Conservation (phyloP, 2,113 vertebrate genomes). For the Trichechus manatus region DNA sequence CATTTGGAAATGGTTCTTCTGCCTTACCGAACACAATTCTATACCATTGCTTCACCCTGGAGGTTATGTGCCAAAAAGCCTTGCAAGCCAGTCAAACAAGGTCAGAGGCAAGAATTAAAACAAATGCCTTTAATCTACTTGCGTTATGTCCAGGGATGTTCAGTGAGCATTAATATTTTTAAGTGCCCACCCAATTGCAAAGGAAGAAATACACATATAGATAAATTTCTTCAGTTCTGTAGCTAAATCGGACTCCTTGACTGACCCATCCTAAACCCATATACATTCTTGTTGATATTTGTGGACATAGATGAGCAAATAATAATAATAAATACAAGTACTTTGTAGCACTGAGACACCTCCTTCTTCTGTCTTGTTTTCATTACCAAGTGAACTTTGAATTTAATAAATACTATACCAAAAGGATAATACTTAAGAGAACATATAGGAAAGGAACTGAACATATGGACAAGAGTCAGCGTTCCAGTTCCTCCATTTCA, state of each 20-base stretch:
- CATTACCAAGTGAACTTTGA: neutral
- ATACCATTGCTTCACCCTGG: neutral
- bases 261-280: neutral
- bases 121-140: neutral
- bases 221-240: neutral
- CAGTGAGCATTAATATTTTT: neutral
- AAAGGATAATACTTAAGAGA: neutral
- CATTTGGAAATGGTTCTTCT: neutral
- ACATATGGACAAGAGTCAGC: neutral
- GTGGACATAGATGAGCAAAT: neutral
- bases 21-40: neutral
- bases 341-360: neutral
- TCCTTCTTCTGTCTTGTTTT: neutral
- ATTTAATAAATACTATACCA: neutral
- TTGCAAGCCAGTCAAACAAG: neutral
- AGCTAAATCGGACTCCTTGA: neutral
- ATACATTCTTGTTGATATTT: neutral
- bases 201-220: neutral
- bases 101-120: neutral
- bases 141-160: too few species aligned
- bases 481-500: neutral
- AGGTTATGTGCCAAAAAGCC: neutral
- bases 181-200: neutral
- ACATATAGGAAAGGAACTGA: neutral
- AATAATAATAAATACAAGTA: neutral